These are phyloP conservation scores for Eretmochelys imbricata DNA, from an alignment of 2,113 vertebrate genomes.

Conservation along the genomic window DNA sequence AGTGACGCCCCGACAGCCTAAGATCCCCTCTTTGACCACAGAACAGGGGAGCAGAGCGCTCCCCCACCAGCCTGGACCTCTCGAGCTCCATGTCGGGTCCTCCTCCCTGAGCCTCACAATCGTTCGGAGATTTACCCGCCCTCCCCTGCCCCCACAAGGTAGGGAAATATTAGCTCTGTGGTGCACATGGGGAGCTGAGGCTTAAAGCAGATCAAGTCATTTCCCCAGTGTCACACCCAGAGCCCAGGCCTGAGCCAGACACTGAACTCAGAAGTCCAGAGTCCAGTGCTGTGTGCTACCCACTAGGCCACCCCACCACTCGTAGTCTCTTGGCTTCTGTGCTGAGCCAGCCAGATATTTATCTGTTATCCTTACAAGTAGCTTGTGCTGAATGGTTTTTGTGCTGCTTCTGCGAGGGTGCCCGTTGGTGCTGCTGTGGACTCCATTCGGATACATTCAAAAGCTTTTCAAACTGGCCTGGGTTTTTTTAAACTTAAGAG, in stretches of 20 bases:
- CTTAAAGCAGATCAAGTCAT: neutral
- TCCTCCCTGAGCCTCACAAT: neutral
- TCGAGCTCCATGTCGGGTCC: neutral
- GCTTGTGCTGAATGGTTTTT: neutral
- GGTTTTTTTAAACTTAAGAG: neutral
- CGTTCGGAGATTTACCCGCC: neutral
- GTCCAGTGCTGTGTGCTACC: neutral
- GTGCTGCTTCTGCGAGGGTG: neutral
- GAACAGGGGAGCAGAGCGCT: neutral
- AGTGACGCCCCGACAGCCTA: neutral
- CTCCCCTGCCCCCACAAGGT: too few species aligned
- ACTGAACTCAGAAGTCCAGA: neutral
- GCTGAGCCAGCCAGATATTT: neutral
- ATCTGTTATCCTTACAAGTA: neutral
- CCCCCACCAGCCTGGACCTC: neutral
- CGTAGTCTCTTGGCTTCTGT: neutral
- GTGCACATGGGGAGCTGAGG: neutral
- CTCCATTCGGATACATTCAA: neutral
- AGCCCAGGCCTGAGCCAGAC: neutral
- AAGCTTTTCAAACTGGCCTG: neutral
- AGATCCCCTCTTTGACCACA: neutral
- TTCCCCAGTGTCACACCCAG: neutral
- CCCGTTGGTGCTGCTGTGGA: neutral
- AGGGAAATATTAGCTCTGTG: neutral
- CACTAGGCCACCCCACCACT: neutral